phyloP scores from a whole-genome alignment of 2,797 vertebrate genomes.

The Lepus townsendii region DNA sequence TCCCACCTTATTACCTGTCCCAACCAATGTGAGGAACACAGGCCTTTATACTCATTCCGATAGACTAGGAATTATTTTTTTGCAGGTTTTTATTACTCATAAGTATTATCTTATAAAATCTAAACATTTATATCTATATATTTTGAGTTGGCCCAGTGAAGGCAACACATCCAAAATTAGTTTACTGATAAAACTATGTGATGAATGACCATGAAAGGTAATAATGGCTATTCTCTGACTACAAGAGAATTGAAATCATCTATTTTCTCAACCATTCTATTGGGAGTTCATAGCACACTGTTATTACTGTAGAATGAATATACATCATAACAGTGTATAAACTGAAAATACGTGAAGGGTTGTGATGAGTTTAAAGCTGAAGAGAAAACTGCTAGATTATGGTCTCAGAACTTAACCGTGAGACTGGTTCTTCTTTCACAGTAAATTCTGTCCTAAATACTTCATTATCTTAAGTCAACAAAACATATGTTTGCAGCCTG shows the following conservation, averaged over 20 bases:
- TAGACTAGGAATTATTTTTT: constrained; percentile 27
- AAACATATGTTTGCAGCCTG: background rate
- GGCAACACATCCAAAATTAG: background rate
- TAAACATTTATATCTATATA: constrained; percentile 30
- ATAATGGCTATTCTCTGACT: background rate
- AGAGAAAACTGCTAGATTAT: constrained; percentile 13
- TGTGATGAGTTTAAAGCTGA: constrained; percentile 8
- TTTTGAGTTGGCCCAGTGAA: constrained; percentile 2
- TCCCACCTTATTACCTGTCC: background rate
- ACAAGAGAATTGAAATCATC: background rate
- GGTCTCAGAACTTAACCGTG: constrained; percentile 10
- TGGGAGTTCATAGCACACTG: background rate
- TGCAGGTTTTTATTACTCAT: background rate
- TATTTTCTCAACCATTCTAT: constrained; percentile 23
- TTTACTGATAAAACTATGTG: background rate
- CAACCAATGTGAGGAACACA: constrained; percentile 7
- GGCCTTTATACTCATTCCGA: background rate
- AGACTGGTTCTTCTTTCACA: constrained; percentile 37
- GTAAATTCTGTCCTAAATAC: constrained; percentile 50
- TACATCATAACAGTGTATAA: constrained; percentile 6
- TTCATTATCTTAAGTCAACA: constrained; percentile 49
- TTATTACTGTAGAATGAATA: background rate
- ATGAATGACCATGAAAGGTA: background rate
- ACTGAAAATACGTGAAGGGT: constrained; percentile 2
- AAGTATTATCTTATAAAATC: constrained; percentile 6